Evolutionary conservation across 2,113 vertebrate genomes (phyloP).

Genomic region (Ophthalmolycus amberensis): DNA sequence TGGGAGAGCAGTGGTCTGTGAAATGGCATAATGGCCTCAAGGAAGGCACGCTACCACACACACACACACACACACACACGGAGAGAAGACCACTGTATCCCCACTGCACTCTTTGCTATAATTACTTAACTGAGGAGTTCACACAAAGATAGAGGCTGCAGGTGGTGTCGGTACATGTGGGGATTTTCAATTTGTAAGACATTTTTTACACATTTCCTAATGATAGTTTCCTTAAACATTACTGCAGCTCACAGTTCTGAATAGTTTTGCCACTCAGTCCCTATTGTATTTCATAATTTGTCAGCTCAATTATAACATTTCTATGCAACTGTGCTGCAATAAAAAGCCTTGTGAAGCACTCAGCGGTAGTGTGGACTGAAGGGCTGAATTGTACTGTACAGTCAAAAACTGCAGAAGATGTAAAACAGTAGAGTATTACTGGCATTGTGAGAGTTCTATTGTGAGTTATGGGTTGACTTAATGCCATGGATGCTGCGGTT

Average conservation of each 20-base stretch:
- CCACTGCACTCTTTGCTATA: conserved; percentile 32
- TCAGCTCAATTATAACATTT: conserved; percentile 36
- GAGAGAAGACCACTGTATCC: conserved; percentile 22
- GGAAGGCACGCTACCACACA: not conserved
- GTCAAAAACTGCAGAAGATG: not conserved
- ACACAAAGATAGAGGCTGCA: conserved; percentile 24
- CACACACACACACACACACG: conserved; percentile 6
- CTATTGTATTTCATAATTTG: conserved; percentile 46
- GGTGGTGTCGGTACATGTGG: conserved; percentile 25
- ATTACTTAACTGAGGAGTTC: conserved; percentile 49
- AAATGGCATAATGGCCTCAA: conserved; percentile 59
- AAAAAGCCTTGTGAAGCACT: conserved; percentile 58
- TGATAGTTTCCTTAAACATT: conserved; percentile 49
- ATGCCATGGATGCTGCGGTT: not conserved
- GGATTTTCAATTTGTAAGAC: conserved; percentile 12
- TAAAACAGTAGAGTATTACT: conserved; percentile 4
- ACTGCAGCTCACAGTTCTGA: conserved; percentile 25
- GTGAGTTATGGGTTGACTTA: not conserved
- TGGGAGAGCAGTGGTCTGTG: conserved; percentile 66
- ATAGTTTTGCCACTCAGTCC: conserved; percentile 27
- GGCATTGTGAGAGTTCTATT: not conserved
- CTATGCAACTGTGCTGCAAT: conserved; percentile 34
- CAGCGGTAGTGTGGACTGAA: conserved; percentile 47
- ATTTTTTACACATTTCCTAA: conserved; percentile 30
- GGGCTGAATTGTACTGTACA: conserved; percentile 8